phyloP scores from a whole-genome alignment of 2,113 vertebrate species.

The Myiozetetes cayanensis region DNA sequence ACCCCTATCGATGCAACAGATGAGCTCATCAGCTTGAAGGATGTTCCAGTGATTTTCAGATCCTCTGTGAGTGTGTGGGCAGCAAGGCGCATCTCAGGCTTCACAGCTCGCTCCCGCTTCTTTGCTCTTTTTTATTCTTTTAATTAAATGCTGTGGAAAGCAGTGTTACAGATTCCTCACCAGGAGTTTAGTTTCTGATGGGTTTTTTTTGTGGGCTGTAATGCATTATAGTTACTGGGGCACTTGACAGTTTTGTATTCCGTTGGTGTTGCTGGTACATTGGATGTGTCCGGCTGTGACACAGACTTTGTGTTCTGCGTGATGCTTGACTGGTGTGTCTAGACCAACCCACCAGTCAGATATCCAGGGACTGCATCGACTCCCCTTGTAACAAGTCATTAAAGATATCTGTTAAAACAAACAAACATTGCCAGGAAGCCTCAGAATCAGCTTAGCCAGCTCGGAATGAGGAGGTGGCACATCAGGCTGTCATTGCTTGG shows the following conservation, averaged over 20 bases:
- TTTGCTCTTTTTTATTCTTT: constrained; percentile 22
- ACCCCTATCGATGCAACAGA: not conserved
- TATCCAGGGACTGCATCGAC: not conserved
- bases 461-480: not conserved
- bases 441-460: not conserved
- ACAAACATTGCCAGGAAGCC: not conserved
- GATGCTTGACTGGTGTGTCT: not conserved
- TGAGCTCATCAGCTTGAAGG: constrained; percentile 37
- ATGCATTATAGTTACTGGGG: not conserved
- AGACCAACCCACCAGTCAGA: not conserved
- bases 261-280: not conserved
- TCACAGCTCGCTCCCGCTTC: not conserved
- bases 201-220: not conserved
- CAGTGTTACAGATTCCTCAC: constrained; percentile 9
- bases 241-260: not conserved
- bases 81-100: not conserved
- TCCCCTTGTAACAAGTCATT: not conserved
- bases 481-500: not conserved
- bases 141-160: constrained; percentile 52
- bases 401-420: not conserved
- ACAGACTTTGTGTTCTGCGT: not conserved
- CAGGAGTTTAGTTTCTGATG: constrained; percentile 30
- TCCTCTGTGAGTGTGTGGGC: not conserved
- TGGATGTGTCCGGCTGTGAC: not conserved
- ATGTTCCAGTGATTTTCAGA: not conserved